Evolutionary conservation across 1,140 invertebrate genomes (phyloP).

Genomic region (Bombus pyrosoma): DNA sequence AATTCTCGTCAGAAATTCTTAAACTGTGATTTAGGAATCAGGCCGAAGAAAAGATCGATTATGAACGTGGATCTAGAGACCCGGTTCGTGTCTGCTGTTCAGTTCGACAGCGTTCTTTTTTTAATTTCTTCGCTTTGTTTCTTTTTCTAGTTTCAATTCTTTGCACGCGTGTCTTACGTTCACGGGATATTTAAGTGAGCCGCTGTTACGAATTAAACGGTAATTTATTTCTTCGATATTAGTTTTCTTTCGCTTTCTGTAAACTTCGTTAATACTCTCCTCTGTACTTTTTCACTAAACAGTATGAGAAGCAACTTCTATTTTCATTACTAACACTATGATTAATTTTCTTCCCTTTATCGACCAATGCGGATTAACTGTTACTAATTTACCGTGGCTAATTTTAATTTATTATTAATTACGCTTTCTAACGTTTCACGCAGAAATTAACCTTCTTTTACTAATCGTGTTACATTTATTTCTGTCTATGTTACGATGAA

Average conservation of each 20-base stretch:
- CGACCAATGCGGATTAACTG: not conserved
- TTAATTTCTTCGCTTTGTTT: not conserved
- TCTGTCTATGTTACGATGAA: not conserved
- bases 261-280: not conserved
- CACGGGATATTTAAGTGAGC: not conserved
- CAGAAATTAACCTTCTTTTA: not conserved
- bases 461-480: not conserved
- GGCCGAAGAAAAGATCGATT: not conserved
- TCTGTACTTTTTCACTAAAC: too few species aligned
- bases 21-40: not conserved
- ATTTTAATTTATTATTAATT: not conserved
- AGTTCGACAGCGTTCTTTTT: not conserved
- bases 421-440: not conserved
- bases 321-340: too few species aligned
- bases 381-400: not conserved
- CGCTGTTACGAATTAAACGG: not conserved
- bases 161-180: not conserved
- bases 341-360: too few species aligned
- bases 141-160: slow-evolving; percentile 24
- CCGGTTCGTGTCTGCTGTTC: not conserved
- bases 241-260: not conserved
- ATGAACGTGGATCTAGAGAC: too few species aligned
- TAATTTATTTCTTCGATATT: slow-evolving; percentile 14
- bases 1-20: not conserved
- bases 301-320: too few species aligned